Base-by-base conservation (phyloP, 1,140 invertebrate species). In the Lordiphosa mommai region DNA sequence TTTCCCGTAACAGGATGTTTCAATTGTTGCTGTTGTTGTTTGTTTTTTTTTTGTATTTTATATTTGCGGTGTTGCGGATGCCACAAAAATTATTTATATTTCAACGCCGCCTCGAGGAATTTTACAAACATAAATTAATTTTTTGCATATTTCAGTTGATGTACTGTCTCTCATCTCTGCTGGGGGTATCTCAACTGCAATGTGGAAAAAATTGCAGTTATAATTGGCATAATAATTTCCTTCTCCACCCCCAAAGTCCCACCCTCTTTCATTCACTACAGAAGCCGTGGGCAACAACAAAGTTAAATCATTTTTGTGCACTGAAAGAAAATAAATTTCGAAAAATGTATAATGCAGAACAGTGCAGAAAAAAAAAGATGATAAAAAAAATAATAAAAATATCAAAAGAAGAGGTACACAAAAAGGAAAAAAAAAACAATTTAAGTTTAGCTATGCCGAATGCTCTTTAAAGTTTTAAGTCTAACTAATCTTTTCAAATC, bases 151-250 rank as follows among this genome's bases (percentile, higher is more conserved):
- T 67, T 67, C 63, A 67, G 52, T 67, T 50, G 63, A 43, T 43
- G 40, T 43, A 50, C 63, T 67, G 44, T 50, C 52, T 33, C 17
- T 33, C 13, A 16, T 20, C 10, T 8, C 16, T 10, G 9, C 13
- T 0, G 30, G 40, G 36, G 9, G 7, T 7, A 7, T 3, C 13
- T 5, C 14, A 7, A 6, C 20, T 33, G 20, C 13, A 37, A 16
- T 43, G 49, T 20, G 53, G 10, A 33, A 47, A 76, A 76, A 76
- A 70, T 61, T 76, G 72, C 56, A 70, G 55, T 76, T 76, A 59
- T 76, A 76, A 76, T 76, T 76, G 72, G 72, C 43, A 59, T 61
- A 76, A 76, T 76, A 70, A 76, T 70, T 70, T 70, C 43, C n/a
- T 37, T 44, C 37, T 63, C 63, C 46, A 23, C 27, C 33, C 33